Evolutionary conservation across 2,797 vertebrate species (phyloP), one percentile per base, ranked within the genome.

Genomic region (Epinephelus coioides): DNA sequence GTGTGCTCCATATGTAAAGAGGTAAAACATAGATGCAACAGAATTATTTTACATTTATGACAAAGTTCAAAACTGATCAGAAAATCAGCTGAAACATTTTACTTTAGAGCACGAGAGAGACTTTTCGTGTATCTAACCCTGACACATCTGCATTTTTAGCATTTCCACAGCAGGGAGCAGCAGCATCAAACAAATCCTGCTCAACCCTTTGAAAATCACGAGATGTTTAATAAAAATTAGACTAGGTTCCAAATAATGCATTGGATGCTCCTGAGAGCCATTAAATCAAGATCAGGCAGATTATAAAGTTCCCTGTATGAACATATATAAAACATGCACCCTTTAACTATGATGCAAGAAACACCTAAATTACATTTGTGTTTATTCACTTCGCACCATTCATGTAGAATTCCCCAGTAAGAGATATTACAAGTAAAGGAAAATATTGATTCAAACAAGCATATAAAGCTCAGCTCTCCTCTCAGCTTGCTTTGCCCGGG

Each of bases 161-260:
- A 1, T 23, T 66, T 59, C 3, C 5, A 70, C 86, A 79, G 61
- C 83, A 81, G 86, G 71, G 53, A 23, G 85, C 78, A 82, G 73
- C 15, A 44, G 14, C 15, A 14, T 7, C 49, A 18, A 73, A 63
- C 13, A 5, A 57, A 67, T 9, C 14, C 4, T 25, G 5, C 1
- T 8, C 7, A 49, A 30, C 8, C 3, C 14, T n/a, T 49, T 17
- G 1, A 73, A 50, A 5, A 19, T 18, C 11, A 21, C 1, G 3
- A 25, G n/a, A n/a, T 2, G 2, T 65, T 38, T 5, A 17, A 12
- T 25, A 19, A 34, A 50, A 19, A 46, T 30, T 43, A 50, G 2
- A 1, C 21, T 14, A 8, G 46, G 1, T 13, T 44, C 8, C 10
- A 49, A 54, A 9, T 49, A 61, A 27, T 17, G 3, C 17, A 6